Evolutionary conservation across 2,797 vertebrate genomes (phyloP).

Genomic region (Cynopterus sphinx): DNA sequence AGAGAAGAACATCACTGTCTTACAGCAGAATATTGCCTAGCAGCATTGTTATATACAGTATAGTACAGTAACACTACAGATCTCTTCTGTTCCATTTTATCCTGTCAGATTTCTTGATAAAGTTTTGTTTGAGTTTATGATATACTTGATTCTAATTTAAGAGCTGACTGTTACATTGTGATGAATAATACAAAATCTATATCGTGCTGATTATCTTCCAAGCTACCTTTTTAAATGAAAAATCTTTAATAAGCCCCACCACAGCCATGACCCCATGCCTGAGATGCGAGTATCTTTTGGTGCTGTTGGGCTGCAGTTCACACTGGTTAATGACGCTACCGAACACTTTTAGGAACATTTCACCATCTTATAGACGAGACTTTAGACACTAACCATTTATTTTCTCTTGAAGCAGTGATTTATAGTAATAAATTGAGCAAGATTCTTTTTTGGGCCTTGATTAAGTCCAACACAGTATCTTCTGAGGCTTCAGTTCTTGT

Average conservation of each 20-base stretch:
- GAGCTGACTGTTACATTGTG: not conserved
- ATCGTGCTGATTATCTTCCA: conserved; percentile 14
- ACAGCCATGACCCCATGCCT: not conserved
- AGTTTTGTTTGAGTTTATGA: conserved; percentile 47
- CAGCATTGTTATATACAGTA: not conserved
- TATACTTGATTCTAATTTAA: not conserved
- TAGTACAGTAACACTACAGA: not conserved
- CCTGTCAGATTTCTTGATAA: conserved; percentile 10
- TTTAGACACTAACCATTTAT: conserved; percentile 79
- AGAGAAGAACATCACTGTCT: not conserved
- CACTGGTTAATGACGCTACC: conserved; percentile 16
- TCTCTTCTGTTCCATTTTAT: not conserved
- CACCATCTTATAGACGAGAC: conserved; percentile 75
- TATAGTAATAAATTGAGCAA: conserved; percentile 78
- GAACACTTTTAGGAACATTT: conserved; percentile 71
- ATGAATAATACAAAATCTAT: conserved; percentile 56
- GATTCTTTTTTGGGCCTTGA: conserved; percentile 80
- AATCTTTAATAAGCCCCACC: not conserved
- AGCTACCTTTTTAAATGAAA: conserved; percentile 52
- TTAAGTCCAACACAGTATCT: conserved; percentile 77
- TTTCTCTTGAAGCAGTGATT: conserved; percentile 82
- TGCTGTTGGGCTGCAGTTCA: conserved; percentile 61
- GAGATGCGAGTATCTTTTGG: not conserved
- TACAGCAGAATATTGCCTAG: conserved; percentile 5
- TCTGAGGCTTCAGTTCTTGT: conserved; percentile 71